Conservation (phyloP, 2,797 vertebrate genomes). For the Erethizon dorsatum region DNA sequence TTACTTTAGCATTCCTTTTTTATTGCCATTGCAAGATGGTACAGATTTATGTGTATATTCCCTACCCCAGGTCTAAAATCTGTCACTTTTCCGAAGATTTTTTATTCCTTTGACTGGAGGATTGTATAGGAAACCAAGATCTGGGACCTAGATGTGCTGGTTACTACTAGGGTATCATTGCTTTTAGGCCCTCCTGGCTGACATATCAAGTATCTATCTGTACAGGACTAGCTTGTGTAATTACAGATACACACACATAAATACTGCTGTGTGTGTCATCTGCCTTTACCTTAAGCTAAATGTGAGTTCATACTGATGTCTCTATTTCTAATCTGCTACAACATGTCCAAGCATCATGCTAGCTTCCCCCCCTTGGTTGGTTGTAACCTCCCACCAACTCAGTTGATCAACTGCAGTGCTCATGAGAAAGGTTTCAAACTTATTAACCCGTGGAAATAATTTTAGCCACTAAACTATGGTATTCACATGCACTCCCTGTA, state of each 20-base stretch:
- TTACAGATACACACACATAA: neutral
- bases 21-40: neutral
- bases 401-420: neutral
- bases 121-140: neutral
- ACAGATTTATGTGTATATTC: neutral
- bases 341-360: neutral
- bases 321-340: neutral
- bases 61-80: neutral
- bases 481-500: neutral
- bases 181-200: neutral
- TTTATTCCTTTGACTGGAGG: neutral
- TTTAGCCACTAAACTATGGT: neutral
- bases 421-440: neutral
- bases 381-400: neutral
- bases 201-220: neutral
- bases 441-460: neutral
- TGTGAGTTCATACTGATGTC: neutral
- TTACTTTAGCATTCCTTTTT: neutral
- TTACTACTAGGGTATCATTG: neutral
- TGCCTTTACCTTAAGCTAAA: constrained; percentile 2
- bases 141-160: neutral
- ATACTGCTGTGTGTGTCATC: neutral
- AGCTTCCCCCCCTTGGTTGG: neutral
- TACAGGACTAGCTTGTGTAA: neutral
- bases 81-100: neutral